Evolutionary conservation across 1,140 invertebrate genomes (phyloP), one percentile per base, ranked within the genome.

Genomic region (Mylabris phalerata): DNA sequence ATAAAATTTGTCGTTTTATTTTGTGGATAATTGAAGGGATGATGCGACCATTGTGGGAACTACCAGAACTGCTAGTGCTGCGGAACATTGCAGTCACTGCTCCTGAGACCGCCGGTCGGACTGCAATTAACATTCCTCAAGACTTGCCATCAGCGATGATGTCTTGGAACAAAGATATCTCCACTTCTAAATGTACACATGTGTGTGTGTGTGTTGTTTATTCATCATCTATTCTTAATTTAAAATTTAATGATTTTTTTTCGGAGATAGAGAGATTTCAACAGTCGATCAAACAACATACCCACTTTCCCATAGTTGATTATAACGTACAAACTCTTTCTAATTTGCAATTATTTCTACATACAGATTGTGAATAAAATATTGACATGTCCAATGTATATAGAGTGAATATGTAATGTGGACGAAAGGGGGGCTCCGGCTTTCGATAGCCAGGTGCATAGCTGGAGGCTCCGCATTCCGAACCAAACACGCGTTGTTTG

Each of bases 391-490:
- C 19, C 19, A 19, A 19, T 19, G 19, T 19, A 32, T 32, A 32
- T 32, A 32, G 32, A 32, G 32, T 32, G 32, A 32, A 32, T 32
- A 32, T 32, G 48, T 32, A 32, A 32, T 19, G 7, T 32, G 32
- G 32, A 32, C 32, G 32, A 50, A 60, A 52, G 59, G 57, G 62
- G 57, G 61, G 42, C 43, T 45, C 43, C 1, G 43, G 4, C 43
- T 42, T 47, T 49, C 42, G 52, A 49, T 44, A 50, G 57, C 69
- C 66, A 68, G 66, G 66, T 71, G 69, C 69, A 69, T 50, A 59
- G 67, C 69, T 63, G 57, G 58, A 41, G 63, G 69, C 54, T 55
- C 50, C 67, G 69, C 69, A 71, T 68, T 70, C 68, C 68, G 68
- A 55, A 66, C 64, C 57, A 66, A 67, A 67, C 67, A 67, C 66